These are phyloP conservation scores for Operophtera brumata DNA, from an alignment of 2,888 invertebrate genomes.

Conservation along the genomic window DNA sequence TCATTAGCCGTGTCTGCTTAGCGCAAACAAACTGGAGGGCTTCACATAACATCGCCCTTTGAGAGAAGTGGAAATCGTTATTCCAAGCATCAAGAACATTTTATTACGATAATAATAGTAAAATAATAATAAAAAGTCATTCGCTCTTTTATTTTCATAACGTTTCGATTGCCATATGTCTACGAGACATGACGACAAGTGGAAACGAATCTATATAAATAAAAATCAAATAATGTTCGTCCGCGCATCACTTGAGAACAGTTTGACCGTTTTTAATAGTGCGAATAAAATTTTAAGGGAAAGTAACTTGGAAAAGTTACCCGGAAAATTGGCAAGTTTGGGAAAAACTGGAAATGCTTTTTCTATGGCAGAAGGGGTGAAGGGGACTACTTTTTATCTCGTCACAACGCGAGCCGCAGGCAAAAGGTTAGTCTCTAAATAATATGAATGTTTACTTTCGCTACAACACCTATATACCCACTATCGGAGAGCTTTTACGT, in stretches of 20 bases:
- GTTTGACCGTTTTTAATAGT: too few species aligned
- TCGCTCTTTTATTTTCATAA: not conserved
- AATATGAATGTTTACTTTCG: not conserved
- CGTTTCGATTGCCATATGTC: not conserved
- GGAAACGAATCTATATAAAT: not conserved
- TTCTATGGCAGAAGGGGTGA: too few species aligned
- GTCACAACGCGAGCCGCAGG: too few species aligned
- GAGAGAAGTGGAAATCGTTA: conserved; percentile 5
- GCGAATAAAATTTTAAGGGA: too few species aligned
- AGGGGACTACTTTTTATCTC: too few species aligned
- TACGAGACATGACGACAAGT: not conserved
- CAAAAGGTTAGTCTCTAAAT: too few species aligned
- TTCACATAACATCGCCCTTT: conserved; percentile 20
- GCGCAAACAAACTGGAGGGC: conserved; percentile 47
- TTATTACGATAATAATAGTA: not conserved
- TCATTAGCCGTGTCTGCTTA: conserved; percentile 66
- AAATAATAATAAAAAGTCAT: too few species aligned
- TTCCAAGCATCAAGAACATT: not conserved
- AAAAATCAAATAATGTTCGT: too few species aligned
- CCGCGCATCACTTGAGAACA: too few species aligned
- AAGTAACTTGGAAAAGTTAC: too few species aligned
- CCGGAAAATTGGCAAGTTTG: too few species aligned
- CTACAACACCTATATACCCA: not conserved
- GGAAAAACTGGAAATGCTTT: too few species aligned
- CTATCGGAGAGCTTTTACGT: conserved; percentile 5